Evolutionary conservation across 1,140 invertebrate species (phyloP).

Genomic region (Littorina saxatilis): DNA sequence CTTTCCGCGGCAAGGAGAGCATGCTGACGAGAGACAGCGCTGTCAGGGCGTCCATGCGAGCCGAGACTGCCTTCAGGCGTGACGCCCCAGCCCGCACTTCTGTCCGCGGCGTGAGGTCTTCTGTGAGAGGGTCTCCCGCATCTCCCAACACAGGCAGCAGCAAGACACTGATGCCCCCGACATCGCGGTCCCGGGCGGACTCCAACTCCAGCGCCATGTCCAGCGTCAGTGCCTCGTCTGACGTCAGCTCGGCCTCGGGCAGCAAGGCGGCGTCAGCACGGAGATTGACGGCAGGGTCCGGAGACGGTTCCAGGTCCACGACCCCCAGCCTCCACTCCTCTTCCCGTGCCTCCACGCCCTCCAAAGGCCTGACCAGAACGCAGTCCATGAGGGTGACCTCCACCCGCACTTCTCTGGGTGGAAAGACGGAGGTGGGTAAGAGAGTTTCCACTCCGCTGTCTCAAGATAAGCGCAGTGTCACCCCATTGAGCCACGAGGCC

Average conservation of each 20-base stretch:
- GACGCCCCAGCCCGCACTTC: slow-evolving; percentile 38
- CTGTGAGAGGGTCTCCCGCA: not conserved
- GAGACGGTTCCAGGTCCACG: slow-evolving; percentile 37
- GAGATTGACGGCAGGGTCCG: slow-evolving; percentile 14
- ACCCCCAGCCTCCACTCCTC: slow-evolving; percentile 28
- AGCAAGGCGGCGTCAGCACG: slow-evolving; percentile 29
- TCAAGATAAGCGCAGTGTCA: slow-evolving; percentile 24
- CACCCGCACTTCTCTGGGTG: slow-evolving; percentile 16
- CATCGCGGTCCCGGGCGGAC: slow-evolving; percentile 41
- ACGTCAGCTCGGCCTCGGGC: slow-evolving; percentile 46
- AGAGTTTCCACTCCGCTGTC: slow-evolving; percentile 25
- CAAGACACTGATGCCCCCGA: slow-evolving; percentile 28
- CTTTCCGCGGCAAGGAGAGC: slow-evolving; percentile 36
- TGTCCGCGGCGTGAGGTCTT: slow-evolving; percentile 38
- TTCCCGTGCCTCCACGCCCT: slow-evolving; percentile 20
- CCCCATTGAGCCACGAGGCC: slow-evolving; percentile 21
- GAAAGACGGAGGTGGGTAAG: not conserved
- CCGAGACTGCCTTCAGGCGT: slow-evolving; percentile 45
- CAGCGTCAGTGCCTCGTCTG: slow-evolving; percentile 52
- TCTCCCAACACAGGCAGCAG: not conserved
- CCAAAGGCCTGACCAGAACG: slow-evolving; percentile 54
- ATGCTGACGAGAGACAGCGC: slow-evolving; percentile 44
- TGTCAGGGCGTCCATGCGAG: slow-evolving; percentile 47
- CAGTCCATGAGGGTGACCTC: slow-evolving; percentile 66
- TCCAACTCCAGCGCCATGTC: slow-evolving; percentile 47